phyloP scores from a whole-genome alignment of 30 jellyfish, hydroid and myxozoan genomes.

The Sanderia malayensis region DNA sequence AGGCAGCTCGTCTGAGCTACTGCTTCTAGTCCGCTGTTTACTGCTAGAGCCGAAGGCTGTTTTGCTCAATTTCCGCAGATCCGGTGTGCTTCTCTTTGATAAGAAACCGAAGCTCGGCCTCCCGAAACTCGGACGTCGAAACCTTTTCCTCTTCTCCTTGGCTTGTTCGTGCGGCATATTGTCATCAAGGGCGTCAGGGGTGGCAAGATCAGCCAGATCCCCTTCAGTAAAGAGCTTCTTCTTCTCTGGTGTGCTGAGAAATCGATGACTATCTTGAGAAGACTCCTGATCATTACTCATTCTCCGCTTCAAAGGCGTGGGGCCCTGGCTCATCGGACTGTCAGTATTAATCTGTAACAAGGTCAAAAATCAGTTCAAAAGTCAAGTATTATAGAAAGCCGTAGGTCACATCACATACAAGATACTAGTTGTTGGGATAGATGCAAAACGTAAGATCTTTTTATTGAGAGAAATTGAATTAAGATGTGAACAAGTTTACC shows the following conservation, averaged over 20 bases:
- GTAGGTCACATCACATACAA: too few species aligned
- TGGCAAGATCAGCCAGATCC: slow-evolving; percentile 49
- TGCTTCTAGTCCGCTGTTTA: slow-evolving; percentile 42
- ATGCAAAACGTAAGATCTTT: too few species aligned
- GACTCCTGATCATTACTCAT: neutral
- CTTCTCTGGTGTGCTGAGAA: slow-evolving; percentile 63
- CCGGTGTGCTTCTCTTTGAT: slow-evolving; percentile 66
- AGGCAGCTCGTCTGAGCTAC: slow-evolving; percentile 22
- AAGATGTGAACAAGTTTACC: too few species aligned
- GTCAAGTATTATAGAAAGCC: neutral
- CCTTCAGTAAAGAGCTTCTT: slow-evolving; percentile 54
- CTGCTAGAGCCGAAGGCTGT: slow-evolving; percentile 36
- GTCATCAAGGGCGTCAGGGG: slow-evolving; percentile 31
- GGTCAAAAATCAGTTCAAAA: neutral
- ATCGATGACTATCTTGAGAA: slow-evolving; percentile 29
- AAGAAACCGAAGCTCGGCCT: slow-evolving; percentile 65
- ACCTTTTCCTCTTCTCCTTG: slow-evolving; percentile 35
- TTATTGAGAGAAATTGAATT: too few species aligned
- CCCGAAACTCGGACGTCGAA: slow-evolving; percentile 64
- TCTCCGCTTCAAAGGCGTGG: slow-evolving; percentile 14
- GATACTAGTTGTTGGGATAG: too few species aligned
- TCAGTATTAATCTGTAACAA: neutral
- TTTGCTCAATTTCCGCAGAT: slow-evolving; percentile 34
- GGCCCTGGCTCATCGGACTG: neutral
- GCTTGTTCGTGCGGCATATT: slow-evolving; percentile 13